phyloP scores from a whole-genome alignment of 2,888 invertebrate species.

The Congeria kusceri region DNA sequence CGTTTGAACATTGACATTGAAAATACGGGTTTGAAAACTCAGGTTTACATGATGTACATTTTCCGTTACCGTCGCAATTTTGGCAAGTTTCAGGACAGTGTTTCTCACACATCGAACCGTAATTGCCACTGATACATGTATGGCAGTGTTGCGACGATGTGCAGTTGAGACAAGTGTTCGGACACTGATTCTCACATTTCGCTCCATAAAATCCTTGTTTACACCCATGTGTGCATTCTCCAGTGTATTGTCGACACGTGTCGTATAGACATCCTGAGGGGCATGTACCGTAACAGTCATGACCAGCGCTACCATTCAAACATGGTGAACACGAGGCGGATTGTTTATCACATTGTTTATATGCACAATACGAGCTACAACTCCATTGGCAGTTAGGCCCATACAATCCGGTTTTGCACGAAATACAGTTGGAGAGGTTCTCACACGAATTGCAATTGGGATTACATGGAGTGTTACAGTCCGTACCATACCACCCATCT shows the following conservation, averaged over 20 bases:
- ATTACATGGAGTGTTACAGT: too few species aligned
- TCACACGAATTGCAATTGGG: too few species aligned
- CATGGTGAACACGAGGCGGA: too few species aligned
- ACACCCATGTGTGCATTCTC: neutral
- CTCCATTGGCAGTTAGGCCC: too few species aligned
- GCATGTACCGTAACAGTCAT: too few species aligned
- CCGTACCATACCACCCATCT: too few species aligned
- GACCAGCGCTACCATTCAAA: too few species aligned
- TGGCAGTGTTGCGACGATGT: neutral
- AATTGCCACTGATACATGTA: neutral
- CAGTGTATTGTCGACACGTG: neutral
- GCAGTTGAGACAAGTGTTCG: neutral
- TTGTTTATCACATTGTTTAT: too few species aligned
- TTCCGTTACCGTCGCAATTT: neutral
- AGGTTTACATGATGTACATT: neutral
- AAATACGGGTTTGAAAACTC: neutral
- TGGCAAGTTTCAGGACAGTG: neutral
- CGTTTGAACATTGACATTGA: neutral
- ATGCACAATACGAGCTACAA: too few species aligned
- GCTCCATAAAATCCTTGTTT: neutral
- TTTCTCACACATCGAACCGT: slow-evolving; percentile 2
- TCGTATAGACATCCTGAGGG: too few species aligned
- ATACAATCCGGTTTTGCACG: too few species aligned
- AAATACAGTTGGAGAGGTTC: too few species aligned
- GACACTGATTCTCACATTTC: neutral